Conservation (phyloP, 2,888 invertebrate species). For the Bembecia ichneumoniformis region DNA sequence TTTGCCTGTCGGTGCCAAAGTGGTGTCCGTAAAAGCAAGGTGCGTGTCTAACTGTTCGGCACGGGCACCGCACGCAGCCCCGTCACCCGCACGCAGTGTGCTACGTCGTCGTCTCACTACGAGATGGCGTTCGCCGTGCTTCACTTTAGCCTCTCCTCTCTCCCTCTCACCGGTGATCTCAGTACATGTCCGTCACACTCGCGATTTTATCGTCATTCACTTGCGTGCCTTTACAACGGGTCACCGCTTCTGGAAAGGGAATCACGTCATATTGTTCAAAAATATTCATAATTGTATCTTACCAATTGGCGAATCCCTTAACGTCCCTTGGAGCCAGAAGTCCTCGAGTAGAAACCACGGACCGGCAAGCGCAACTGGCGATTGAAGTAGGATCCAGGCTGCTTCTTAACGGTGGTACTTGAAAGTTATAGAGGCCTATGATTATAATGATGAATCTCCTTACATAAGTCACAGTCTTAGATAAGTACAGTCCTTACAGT, state of each 20-base stretch:
- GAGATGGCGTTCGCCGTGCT: not conserved
- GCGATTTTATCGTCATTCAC: constrained; percentile 44
- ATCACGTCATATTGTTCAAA: constrained; percentile 41
- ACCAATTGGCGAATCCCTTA: too few relatives aligned
- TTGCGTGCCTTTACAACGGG: constrained; percentile 54
- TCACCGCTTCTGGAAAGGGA: constrained; percentile 67
- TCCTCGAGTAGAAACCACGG: too few relatives aligned
- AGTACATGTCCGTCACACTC: constrained; percentile 43
- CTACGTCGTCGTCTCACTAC: constrained; percentile 25
- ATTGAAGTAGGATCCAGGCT: too few relatives aligned
- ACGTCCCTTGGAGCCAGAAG: too few relatives aligned
- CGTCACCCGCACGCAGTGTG: constrained; percentile 63
- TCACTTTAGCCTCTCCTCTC: not conserved
- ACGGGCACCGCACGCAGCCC: constrained; percentile 77
- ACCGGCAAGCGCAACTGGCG: too few relatives aligned
- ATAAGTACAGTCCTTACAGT: too few relatives aligned
- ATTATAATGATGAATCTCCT: not conserved
- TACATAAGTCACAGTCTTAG: too few relatives aligned
- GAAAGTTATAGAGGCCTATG: too few relatives aligned
- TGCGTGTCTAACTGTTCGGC: constrained; percentile 78
- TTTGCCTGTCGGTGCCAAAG: constrained; percentile 97
- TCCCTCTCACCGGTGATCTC: constrained; percentile 61
- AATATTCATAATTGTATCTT: constrained; percentile 27
- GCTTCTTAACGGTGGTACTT: too few relatives aligned
- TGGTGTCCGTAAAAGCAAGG: constrained; percentile 99